Conservation (phyloP, 1,140 invertebrate species). For the Lasioglossum albipes region DNA sequence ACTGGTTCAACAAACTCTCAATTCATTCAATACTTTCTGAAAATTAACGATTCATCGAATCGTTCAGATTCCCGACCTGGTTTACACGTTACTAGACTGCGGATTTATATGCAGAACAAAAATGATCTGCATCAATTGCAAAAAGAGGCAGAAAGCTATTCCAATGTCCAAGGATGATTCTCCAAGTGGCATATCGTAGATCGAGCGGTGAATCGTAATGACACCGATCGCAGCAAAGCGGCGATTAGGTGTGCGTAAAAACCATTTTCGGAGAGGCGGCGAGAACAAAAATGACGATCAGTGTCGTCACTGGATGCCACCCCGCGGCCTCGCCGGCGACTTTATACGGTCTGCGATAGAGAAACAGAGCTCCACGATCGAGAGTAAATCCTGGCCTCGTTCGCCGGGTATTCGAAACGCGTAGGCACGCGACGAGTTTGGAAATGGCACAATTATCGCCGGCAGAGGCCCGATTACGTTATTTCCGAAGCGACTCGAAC, state of each 20-base stretch:
- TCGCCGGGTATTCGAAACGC: conserved; percentile 42
- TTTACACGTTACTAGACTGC: no score
- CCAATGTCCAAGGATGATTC: background rate
- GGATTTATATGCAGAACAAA: no score
- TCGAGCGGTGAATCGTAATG: background rate
- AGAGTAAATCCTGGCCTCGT: conserved; percentile 40
- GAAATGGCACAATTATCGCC: conserved; percentile 59
- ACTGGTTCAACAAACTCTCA: no score
- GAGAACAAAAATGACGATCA: background rate
- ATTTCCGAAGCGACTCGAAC: conserved; percentile 7
- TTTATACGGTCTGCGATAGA: conserved; percentile 44
- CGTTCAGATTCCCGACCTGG: no score
- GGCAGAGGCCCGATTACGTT: conserved; percentile 38
- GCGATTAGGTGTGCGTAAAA: background rate
- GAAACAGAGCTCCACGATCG: conserved; percentile 29
- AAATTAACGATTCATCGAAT: background rate
- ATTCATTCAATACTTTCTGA: no score
- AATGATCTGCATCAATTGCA: no score
- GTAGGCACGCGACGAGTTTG: conserved; percentile 58
- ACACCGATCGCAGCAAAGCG: background rate
- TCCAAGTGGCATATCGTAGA: background rate
- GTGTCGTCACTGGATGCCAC: conserved; percentile 36
- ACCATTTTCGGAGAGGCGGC: conserved; percentile 40
- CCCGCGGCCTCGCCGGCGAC: conserved; percentile 38
- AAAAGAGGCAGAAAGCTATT: no score